Percentiles rank a stretch among this genome's conserved stretches.
phyloP scores from a whole-genome alignment of 2,113 vertebrate species.

The Hippoglossus stenolepis region DNA sequence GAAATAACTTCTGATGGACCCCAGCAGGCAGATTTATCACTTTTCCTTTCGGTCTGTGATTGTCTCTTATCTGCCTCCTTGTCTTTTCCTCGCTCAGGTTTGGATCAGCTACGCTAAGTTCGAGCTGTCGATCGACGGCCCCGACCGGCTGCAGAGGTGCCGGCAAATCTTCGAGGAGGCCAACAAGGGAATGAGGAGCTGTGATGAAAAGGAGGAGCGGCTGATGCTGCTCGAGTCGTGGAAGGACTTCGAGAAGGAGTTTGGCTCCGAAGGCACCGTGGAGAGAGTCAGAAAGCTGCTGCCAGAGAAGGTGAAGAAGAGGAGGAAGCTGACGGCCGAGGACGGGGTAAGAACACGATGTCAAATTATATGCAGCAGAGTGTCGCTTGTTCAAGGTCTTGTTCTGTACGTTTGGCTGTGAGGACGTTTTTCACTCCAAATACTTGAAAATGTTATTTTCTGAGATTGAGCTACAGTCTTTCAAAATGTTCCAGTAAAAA shows the following conservation, averaged over 20 bases:
- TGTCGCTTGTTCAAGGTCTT: not conserved
- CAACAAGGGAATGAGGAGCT: conserved; percentile 92
- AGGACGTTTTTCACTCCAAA: too few relatives aligned
- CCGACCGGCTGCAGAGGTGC: conserved; percentile 84
- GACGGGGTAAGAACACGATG: conserved; percentile 89
- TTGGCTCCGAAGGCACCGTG: conserved; percentile 82
- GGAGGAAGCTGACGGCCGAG: conserved; percentile 95
- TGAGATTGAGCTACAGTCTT: too few relatives aligned
- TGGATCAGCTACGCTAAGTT: conserved; percentile 98
- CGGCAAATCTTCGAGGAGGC: conserved; percentile 95
- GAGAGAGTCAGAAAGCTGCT: conserved; percentile 93
- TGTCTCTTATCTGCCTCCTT: too few relatives aligned
- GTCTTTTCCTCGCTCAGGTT: conserved; percentile 80
- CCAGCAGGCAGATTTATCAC: too few relatives aligned
- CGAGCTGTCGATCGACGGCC: conserved; percentile 88
- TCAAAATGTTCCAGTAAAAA: too few relatives aligned
- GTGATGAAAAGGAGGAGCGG: conserved; percentile 97
- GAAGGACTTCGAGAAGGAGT: conserved; percentile 90
- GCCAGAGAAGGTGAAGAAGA: conserved; percentile 99
- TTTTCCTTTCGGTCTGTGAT: too few relatives aligned
- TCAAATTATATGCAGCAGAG: too few relatives aligned
- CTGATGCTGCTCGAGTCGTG: conserved; percentile 97
- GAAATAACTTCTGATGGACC: too few relatives aligned
- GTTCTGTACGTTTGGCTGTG: not conserved
- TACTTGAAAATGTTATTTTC: too few relatives aligned